Conservation (phyloP, 2,888 invertebrate genomes). For the Ophonus ardosiacus region DNA sequence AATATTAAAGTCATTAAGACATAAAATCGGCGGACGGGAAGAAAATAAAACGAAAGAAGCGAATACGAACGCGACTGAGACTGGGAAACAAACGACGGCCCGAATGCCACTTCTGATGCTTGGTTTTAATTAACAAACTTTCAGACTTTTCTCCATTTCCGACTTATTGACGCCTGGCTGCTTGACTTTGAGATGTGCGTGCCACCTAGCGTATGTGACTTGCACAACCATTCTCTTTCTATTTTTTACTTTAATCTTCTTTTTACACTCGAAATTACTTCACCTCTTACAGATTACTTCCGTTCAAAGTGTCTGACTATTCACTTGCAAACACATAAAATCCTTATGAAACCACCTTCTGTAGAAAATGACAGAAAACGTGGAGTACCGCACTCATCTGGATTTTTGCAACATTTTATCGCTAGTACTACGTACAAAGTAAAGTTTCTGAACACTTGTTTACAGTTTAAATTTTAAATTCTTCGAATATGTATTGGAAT, state of each 20-base stretch:
- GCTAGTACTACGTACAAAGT: no score
- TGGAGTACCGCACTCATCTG: no score
- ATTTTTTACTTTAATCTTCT: slow-evolving; percentile 1
- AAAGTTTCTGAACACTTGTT: no score
- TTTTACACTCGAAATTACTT: not conserved
- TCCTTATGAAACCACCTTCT: not conserved
- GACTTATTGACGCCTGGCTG: not conserved
- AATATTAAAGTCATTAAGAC: slow-evolving; percentile 63
- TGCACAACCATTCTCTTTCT: not conserved
- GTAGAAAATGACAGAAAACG: not conserved
- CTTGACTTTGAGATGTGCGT: slow-evolving; percentile 14
- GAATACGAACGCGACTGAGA: slow-evolving; percentile 2
- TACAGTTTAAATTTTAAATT: no score
- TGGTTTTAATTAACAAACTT: slow-evolving; percentile 61
- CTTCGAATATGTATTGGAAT: no score
- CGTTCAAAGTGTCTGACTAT: not conserved
- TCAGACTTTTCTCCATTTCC: slow-evolving; percentile 28
- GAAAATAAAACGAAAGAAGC: slow-evolving; percentile 46
- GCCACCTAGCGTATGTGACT: slow-evolving; percentile 13
- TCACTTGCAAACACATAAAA: not conserved
- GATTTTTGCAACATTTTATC: no score
- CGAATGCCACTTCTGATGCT: slow-evolving; percentile 21
- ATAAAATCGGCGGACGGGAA: slow-evolving; percentile 21
- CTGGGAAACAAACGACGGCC: slow-evolving; percentile 44
- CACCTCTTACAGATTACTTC: not conserved